Percentiles rank a stretch among this genome's conserved stretches.
phyloP scores from a whole-genome alignment of 2,888 invertebrate species.

The Eupithecia centaureata region DNA sequence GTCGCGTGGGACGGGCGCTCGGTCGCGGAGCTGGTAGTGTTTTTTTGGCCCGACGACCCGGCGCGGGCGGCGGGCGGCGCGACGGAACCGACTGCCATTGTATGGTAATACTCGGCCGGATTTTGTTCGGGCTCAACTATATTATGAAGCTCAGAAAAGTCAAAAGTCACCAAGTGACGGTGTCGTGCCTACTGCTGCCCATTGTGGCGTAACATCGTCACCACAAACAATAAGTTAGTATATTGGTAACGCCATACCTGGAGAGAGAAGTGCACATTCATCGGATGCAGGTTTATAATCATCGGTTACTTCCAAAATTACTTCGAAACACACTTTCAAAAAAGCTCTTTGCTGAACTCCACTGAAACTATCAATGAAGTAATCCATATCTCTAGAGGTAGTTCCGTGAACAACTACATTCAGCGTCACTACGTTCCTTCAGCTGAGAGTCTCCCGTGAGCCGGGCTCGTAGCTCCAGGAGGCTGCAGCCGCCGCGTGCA shows the following conservation, averaged over 20 bases:
- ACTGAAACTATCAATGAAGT: background rate
- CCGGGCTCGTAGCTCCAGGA: background rate
- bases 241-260: background rate
- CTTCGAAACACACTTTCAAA: background rate
- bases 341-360: background rate
- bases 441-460: background rate
- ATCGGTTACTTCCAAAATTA: background rate
- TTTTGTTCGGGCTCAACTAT: conserved; percentile 83
- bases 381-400: background rate
- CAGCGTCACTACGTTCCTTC: background rate
- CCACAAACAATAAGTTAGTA: conserved; percentile 49
- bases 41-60: conserved; percentile 82
- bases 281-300: background rate
- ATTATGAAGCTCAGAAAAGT: conserved; percentile 83
- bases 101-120: conserved; percentile 82
- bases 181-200: conserved; percentile 47
- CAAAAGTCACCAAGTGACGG: conserved; percentile 73
- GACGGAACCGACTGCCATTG: conserved; percentile 81
- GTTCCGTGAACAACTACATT: background rate
- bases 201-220: conserved; percentile 64
- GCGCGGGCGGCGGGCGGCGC: conserved; percentile 80
- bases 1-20: conserved; percentile 28
- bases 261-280: background rate
- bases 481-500: background rate
- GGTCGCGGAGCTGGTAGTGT: conserved; percentile 69